Evolutionary conservation across 1,140 invertebrate genomes (phyloP), one percentile per base, ranked within the genome.

Genomic region (Conus ventricosus): DNA sequence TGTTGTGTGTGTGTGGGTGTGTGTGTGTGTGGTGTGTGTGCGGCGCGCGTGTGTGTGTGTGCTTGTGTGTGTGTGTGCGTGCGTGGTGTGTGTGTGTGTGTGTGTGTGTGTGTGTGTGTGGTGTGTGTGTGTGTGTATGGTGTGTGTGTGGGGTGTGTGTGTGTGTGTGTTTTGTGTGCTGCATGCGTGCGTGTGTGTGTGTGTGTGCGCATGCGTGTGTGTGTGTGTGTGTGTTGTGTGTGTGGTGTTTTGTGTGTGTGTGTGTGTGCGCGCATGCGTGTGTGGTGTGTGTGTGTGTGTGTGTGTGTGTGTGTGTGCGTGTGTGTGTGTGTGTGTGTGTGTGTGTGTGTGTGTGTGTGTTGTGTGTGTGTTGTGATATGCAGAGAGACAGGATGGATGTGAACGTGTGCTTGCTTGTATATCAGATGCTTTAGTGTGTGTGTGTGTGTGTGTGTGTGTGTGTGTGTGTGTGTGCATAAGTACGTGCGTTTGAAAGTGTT

Each of bases 161-260:
- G 39, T 39, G 39, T n/a, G n/a, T n/a, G n/a, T n/a, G n/a, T n/a
- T n/a, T n/a, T n/a, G n/a, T n/a, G n/a, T n/a, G n/a, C n/a, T n/a
- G n/a, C n/a, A n/a, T n/a, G n/a, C n/a, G n/a, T n/a, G n/a, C n/a
- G n/a, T n/a, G n/a, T n/a, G n/a, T n/a, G n/a, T n/a, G n/a, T n/a
- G n/a, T n/a, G n/a, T n/a, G n/a, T n/a, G 11, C 7, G 67, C 23
- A 7, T 7, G 67, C 23, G 20, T 5, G 67, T 75, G 0, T 4
- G 67, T 75, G 20, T 7, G 67, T 75, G 20, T 7, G 67, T 75
- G 20, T 75, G n/a, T 75, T 75, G 67, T 75, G 67, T 75, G 67
- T 75, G 67, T 75, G 67, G 67, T 75, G 67, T 75, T n/a, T n/a
- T 75, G 20, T 75, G 67, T 75, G 67, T 75, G 67, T 75, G 67